Evolutionary conservation across 2,113 vertebrate species (phyloP), one percentile per base, ranked within the genome.

Genomic region (Emydocephalus ijimae): DNA sequence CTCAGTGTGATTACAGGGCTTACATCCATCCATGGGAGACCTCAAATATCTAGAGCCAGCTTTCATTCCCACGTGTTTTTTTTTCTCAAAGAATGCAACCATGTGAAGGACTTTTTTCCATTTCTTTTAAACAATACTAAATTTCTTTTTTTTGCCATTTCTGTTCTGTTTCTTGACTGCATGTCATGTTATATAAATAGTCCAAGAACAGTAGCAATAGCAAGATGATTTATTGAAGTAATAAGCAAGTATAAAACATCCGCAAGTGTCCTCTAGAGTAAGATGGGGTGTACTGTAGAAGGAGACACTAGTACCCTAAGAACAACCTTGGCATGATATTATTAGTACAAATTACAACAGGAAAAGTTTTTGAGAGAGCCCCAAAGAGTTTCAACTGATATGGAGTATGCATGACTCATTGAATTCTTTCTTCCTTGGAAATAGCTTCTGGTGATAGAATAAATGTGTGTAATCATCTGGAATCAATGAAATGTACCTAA

Each of bases 171-270:
- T 18, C 34, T n/a, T 54, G 26, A 43, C 23, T 43, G 24, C 18
- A 3, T 81, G 8, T 89, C 91, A 69, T 39, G 1, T 23, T 54
- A 55, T 74, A 92, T 74, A 26, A 26, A 56, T 81, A 11, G 34
- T 45, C 10, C 39, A 81, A 56, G 61, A 92, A 89, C 29, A 89
- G 61, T 34, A 29, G 34, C 50, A 81, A 81, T 56, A 64, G 15
- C 4, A 81, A 55, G 50, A 56, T 43, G 50, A 48, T 69, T 50
- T 88, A 48, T 69, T 69, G 85, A 87, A 61, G 57, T 88, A 92
- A 88, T 88, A 74, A 54, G 74, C 54, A 81, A 43, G 52, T n/a
- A 92, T 92, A n/a, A 92, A 92, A 34, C 21, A 39, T 29, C 39
- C 23, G 6, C 81, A 57, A 87, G 61, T 81, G 54, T 92, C 39